phyloP scores from a whole-genome alignment of 2,113 vertebrate genomes.

The Tupaia tana region DNA sequence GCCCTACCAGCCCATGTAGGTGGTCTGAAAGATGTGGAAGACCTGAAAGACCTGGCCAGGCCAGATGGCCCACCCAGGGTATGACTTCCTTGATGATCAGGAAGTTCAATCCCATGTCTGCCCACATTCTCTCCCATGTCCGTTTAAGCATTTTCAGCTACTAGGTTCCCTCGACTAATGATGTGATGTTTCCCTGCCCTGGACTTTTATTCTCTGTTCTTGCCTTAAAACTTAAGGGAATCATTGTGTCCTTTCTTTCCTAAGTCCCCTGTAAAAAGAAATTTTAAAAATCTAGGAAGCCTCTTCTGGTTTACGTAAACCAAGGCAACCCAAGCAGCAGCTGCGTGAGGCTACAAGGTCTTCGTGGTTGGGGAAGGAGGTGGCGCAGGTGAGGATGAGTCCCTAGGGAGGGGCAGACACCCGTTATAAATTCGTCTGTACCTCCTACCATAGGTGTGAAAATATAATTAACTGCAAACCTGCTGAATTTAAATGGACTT shows the following conservation, averaged over 20 bases:
- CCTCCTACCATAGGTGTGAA: conserved; percentile 85
- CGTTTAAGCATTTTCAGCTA: not conserved
- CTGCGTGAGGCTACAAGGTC: conserved; percentile 59
- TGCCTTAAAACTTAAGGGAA: conserved; percentile 6
- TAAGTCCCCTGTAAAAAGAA: not conserved
- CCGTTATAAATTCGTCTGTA: conserved; percentile 83
- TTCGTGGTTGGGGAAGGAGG: conserved; percentile 7
- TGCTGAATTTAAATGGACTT: conserved; percentile 86
- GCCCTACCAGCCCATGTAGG: conserved; percentile 42
- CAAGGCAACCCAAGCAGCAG: conserved; percentile 47
- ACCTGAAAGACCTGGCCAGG: not conserved
- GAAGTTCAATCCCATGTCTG: not conserved
- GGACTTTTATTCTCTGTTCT: not conserved
- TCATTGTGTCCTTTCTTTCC: not conserved
- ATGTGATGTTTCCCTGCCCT: not conserved
- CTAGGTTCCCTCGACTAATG: not conserved
- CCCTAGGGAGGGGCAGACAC: conserved; percentile 78
- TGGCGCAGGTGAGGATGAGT: conserved; percentile 52
- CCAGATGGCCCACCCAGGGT: not conserved
- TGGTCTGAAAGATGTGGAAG: not conserved
- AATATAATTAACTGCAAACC: conserved; percentile 89
- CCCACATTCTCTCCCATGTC: not conserved
- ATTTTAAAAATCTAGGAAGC: not conserved
- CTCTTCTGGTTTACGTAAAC: conserved; percentile 41
- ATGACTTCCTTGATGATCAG: not conserved